Base-by-base conservation (phyloP, 2,113 vertebrate species). In the Lepisosteus osseus region DNA sequence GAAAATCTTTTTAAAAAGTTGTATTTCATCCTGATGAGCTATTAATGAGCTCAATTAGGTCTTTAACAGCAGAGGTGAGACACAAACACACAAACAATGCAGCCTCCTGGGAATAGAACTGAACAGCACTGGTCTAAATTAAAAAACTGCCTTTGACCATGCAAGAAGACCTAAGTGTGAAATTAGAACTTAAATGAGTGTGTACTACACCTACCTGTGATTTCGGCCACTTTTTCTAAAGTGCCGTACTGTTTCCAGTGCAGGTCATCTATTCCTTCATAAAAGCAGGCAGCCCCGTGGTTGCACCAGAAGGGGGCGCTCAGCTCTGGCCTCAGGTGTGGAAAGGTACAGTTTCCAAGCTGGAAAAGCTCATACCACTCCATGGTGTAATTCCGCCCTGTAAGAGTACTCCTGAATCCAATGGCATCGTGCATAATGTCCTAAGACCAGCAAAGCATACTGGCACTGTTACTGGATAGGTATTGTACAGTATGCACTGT, bases 301-400 rank as follows among this genome's bases (percentile, higher is more conserved):
- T 99, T 99, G 84, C 97, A 99, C 97, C 97, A 99, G 84, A 97
- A 97, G 0, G 97, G 97, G 0, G 94, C 90, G 0, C 70, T 73
- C 65, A 85, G 12, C 2, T 89, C 86, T 0, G 92, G 89, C 47
- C 94, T 87, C n/a, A 96, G 81, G 75, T 99, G 97, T 40, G 97
- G 97, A 81, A 99, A 99, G 0, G 97, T 99, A 80, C 97, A 99
- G 82, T 99, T 99, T 6, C 97, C 97, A 68, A 99, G 93, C 2
- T 99, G 97, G 67, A 99, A 99, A 51, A 99, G 93, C 74, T 99
- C 97, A 17, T 99, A 99, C 97, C 97, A 99, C 79, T 99, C 97
- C 93, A 97, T 90, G 0, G 97, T 99, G 78, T 92, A 99, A 87
- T 97, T 99, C 82, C 82, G 89, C 62, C 91, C 91, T 0, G 88